These are phyloP conservation scores for Ophraella communa DNA, from an alignment of 2,888 invertebrate genomes.

Conservation along the genomic window DNA sequence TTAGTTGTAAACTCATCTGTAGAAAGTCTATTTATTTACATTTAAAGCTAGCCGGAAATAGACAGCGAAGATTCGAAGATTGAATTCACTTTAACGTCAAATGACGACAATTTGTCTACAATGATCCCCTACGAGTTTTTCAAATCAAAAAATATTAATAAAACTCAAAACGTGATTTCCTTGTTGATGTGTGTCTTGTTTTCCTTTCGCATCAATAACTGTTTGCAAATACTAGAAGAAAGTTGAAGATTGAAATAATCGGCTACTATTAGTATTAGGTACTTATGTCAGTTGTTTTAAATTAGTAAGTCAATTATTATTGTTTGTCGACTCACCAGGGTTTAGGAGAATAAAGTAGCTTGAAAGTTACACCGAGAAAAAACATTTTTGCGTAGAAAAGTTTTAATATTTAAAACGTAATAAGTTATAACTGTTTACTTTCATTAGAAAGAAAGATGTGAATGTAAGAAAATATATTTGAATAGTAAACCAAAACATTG, in stretches of 20 bases:
- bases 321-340: background rate
- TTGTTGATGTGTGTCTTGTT: background rate
- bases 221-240: background rate
- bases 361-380: too few relatives aligned
- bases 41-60: too few relatives aligned
- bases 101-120: background rate
- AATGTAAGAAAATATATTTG: too few relatives aligned
- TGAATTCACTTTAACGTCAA: background rate
- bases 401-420: too few relatives aligned
- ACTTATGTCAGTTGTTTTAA: background rate
- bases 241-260: background rate
- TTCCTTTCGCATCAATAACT: background rate
- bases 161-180: background rate
- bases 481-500: too few relatives aligned
- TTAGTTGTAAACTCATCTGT: too few relatives aligned
- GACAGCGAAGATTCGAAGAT: too few relatives aligned
- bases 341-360: too few relatives aligned
- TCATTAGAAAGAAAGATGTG: too few relatives aligned
- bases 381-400: too few relatives aligned
- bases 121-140: background rate
- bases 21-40: too few relatives aligned
- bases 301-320: background rate
- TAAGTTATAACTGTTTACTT: too few relatives aligned
- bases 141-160: background rate
- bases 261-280: background rate